These are phyloP conservation scores for Lepidochitona cinerea DNA, from an alignment of 2,888 invertebrate species.

Conservation along the genomic window DNA sequence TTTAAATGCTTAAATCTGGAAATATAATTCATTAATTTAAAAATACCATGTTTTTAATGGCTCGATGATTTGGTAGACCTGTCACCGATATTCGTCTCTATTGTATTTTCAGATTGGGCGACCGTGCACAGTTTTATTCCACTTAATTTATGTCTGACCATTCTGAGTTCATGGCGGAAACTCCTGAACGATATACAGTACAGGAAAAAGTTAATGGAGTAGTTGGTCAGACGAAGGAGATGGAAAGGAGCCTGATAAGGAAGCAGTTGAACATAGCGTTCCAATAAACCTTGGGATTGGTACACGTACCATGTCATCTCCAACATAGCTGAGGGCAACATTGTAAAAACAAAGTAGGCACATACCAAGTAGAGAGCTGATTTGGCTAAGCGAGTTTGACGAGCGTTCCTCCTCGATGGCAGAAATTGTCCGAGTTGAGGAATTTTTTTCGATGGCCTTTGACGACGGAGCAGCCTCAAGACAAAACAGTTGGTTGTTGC, in stretches of 20 bases:
- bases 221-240: constrained; percentile 1
- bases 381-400: neutral
- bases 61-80: neutral
- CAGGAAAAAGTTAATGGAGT: constrained; percentile 3
- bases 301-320: neutral
- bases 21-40: too few relatives aligned
- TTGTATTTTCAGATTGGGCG: neutral
- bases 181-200: constrained; percentile 4
- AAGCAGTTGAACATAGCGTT: neutral
- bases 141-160: neutral
- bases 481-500: neutral
- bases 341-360: neutral
- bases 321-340: neutral
- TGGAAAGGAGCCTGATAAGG: constrained; percentile 1
- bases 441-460: neutral
- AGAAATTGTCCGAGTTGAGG: neutral
- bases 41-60: too few relatives aligned
- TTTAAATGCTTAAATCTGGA: too few relatives aligned
- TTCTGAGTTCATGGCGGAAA: constrained; percentile 5
- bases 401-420: neutral
- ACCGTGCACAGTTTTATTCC: neutral
- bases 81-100: neutral
- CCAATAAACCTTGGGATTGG: neutral
- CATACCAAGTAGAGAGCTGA: neutral
- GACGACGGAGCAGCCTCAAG: neutral